Percentiles rank a stretch among this genome's conserved stretches.
phyloP scores from a whole-genome alignment of 2,888 invertebrate species.

The Caenorhabditis plicata region DNA sequence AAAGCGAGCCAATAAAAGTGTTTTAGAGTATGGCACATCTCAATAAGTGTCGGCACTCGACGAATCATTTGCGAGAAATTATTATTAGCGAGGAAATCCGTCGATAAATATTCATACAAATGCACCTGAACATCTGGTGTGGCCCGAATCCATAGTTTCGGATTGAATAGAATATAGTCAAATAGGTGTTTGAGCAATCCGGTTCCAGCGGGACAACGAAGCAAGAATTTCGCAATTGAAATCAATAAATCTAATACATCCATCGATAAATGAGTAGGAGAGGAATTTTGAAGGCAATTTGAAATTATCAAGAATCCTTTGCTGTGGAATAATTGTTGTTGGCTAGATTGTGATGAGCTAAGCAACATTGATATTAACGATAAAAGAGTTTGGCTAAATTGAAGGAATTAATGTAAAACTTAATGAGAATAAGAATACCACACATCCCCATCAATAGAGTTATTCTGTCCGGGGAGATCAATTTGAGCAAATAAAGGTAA shows the following conservation, averaged over 20 bases:
- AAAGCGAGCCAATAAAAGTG: slow-evolving; percentile 99
- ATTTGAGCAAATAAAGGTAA: slow-evolving; percentile 96
- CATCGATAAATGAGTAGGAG: slow-evolving; percentile 52
- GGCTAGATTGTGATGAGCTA: slow-evolving; percentile 92
- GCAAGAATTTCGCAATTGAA: slow-evolving; percentile 66
- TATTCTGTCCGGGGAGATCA: slow-evolving; percentile 74
- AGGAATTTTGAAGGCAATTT: slow-evolving; percentile 67
- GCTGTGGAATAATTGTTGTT: slow-evolving; percentile 98
- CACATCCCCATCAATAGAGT: slow-evolving; percentile 66
- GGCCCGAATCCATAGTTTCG: slow-evolving; percentile 97
- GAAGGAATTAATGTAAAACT: not conserved
- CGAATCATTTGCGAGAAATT: slow-evolving; percentile 74
- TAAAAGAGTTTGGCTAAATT: slow-evolving; percentile 84
- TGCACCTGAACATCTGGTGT: slow-evolving; percentile 74
- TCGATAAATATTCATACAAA: slow-evolving; percentile 94
- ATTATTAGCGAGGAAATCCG: slow-evolving; percentile 95
- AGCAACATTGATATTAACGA: slow-evolving; percentile 96
- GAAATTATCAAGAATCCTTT: slow-evolving; percentile 97
- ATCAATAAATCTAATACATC: slow-evolving; percentile 58
- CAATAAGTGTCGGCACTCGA: slow-evolving; percentile 86
- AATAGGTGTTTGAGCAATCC: slow-evolving; percentile 78
- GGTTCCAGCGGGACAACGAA: slow-evolving; percentile 55
- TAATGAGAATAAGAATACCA: slow-evolving; percentile 61
- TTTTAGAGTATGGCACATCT: slow-evolving; percentile 96
- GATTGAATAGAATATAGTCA: slow-evolving; percentile 98